Percentiles rank a stretch among this genome's conserved stretches.
These are phyloP conservation scores for Oscarella lobularis DNA, from an alignment of 37 sponge, comb jelly and placozoan genomes.

Conservation along the genomic window DNA sequence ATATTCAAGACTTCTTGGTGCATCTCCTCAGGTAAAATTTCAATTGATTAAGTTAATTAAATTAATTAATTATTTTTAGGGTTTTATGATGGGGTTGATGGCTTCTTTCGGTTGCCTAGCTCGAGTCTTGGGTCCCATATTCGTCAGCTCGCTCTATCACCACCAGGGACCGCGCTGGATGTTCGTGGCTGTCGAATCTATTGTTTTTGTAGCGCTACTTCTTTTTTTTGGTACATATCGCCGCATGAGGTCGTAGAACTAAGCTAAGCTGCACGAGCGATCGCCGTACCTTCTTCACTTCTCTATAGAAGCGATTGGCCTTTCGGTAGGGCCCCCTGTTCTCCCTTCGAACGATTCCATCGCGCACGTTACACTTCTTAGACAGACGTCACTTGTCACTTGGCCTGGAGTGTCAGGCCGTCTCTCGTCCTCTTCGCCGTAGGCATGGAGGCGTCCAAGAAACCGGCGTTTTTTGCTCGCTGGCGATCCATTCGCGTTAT, in stretches of 20 bases:
- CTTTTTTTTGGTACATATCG: no score
- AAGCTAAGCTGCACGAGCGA: no score
- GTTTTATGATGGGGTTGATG: conserved; percentile 77
- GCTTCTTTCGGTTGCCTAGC: conserved; percentile 57
- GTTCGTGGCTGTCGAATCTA: conserved; percentile 28
- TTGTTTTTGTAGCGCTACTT: conserved; percentile 39
- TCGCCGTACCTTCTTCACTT: no score
- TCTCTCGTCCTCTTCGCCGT: no score
- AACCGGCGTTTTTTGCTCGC: conserved; percentile 5
- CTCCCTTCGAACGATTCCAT: no score
- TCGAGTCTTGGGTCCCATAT: conserved; percentile 59
- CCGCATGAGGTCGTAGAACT: no score
- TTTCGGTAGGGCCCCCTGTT: no score
- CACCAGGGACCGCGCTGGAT: conserved; percentile 43
- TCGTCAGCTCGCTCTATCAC: conserved; percentile 44
- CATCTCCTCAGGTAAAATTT: conserved; percentile 45
- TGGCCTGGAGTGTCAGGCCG: no score
- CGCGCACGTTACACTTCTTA: no score
- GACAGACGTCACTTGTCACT: no score
- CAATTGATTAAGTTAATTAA: background rate
- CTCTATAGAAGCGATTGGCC: no score
- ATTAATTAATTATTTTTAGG: conserved; percentile 23
- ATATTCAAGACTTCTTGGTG: conserved; percentile 74
- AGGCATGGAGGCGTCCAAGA: no score
- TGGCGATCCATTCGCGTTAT: conserved; percentile 67